Conservation (phyloP, 1,140 invertebrate species). For the Himalopsyche phryganea region DNA sequence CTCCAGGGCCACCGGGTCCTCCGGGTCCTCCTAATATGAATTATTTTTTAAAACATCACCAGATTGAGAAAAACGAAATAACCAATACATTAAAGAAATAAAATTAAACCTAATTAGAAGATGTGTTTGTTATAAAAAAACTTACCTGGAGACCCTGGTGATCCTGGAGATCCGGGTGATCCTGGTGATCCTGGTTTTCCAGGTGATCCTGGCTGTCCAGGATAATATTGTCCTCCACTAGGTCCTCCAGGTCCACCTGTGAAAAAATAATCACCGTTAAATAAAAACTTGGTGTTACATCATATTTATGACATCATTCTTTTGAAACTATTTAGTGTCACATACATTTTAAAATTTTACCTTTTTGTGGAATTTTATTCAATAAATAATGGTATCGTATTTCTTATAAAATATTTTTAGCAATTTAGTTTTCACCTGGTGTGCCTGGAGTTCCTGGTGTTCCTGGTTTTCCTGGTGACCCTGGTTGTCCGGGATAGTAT, state of each 20-base stretch:
- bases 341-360: too few species aligned
- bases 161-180: not conserved
- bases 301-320: too few species aligned
- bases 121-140: too few species aligned
- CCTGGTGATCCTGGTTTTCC: conserved; percentile 5
- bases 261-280: too few species aligned
- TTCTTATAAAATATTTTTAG: too few species aligned
- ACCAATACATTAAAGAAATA: too few species aligned
- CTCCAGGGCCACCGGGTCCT: conserved; percentile 11
- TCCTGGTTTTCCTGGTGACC: conserved; percentile 4
- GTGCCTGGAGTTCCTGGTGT: not conserved
- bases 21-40: conserved; percentile 3
- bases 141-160: conserved; percentile 1
- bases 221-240: not conserved
- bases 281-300: too few species aligned
- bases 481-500: not conserved
- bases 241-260: conserved; percentile 19
- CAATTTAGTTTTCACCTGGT: too few species aligned
- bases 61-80: conserved; percentile 36
- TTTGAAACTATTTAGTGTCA: too few species aligned
- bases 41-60: not conserved
- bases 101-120: too few species aligned
- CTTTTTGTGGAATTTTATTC: too few species aligned
- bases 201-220: not conserved
- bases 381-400: too few species aligned